phyloP scores from a whole-genome alignment of 2,888 invertebrate species.

The Charanyca ferruginea region DNA sequence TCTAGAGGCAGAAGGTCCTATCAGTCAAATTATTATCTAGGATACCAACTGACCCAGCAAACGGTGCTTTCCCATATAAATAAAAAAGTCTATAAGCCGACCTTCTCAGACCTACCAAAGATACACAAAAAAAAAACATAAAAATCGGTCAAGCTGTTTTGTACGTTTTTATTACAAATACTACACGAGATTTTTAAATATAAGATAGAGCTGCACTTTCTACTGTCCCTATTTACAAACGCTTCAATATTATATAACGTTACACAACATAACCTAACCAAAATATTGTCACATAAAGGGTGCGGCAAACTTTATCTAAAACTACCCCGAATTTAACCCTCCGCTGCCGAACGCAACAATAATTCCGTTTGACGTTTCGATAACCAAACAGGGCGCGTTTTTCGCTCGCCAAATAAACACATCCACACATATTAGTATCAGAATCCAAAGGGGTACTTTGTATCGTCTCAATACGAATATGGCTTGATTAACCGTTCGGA shows the following conservation, averaged over 20 bases:
- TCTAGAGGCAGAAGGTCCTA: too few species aligned
- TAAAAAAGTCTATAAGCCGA: too few species aligned
- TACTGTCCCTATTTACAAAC: neutral
- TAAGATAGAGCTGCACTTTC: neutral
- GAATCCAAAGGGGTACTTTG: constrained; percentile 38
- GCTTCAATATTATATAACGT: neutral
- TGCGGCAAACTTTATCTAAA: constrained; percentile 30
- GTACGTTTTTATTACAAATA: too few species aligned
- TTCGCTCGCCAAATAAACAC: constrained; percentile 52
- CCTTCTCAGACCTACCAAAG: too few species aligned
- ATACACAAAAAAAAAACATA: too few species aligned
- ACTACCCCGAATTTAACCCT: constrained; percentile 41
- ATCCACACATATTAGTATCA: constrained; percentile 57
- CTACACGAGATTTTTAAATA: too few species aligned
- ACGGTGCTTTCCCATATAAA: too few species aligned
- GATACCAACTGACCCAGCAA: too few species aligned
- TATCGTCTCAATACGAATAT: constrained; percentile 57
- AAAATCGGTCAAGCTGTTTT: too few species aligned
- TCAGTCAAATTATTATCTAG: too few species aligned
- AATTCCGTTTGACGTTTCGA: constrained; percentile 55
- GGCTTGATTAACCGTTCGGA: constrained; percentile 63
- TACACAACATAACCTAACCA: neutral
- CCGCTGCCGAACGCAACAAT: constrained; percentile 42
- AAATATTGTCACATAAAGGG: constrained; percentile 6
- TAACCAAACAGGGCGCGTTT: constrained; percentile 44